Conservation (phyloP, 2,797 vertebrate species). For the Setipinna tenuifilis region DNA sequence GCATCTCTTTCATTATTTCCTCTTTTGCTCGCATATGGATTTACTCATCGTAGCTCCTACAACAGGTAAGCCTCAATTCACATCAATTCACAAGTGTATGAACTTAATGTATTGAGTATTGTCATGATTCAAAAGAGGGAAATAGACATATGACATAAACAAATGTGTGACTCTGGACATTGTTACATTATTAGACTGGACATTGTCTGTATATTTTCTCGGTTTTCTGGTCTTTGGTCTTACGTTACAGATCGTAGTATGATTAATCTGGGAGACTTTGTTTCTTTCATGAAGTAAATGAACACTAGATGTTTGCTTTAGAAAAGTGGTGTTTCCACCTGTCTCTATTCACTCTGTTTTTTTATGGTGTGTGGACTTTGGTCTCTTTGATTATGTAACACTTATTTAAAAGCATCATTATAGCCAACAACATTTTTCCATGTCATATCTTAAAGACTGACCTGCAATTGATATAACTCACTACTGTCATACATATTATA, state of each 20-base stretch:
- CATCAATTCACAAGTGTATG: not conserved
- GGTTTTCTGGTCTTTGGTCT: not conserved
- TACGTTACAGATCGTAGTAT: not conserved
- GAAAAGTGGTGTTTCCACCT: not conserved
- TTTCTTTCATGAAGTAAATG: not conserved
- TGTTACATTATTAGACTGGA: not conserved
- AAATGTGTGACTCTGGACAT: not conserved
- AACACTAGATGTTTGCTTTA: not conserved
- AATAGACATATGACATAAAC: not conserved
- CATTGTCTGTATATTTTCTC: constrained; percentile 2
- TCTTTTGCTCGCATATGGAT: constrained; percentile 13
- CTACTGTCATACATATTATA: not conserved
- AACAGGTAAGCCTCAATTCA: not conserved
- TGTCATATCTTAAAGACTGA: not conserved
- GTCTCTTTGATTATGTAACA: constrained; percentile 5
- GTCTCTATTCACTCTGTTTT: constrained; percentile 28
- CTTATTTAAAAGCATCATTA: not conserved
- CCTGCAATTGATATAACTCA: not conserved
- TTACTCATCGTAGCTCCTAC: not conserved
- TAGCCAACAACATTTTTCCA: not conserved
- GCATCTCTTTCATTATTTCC: not conserved
- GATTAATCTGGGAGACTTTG: not conserved
- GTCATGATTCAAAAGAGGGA: not conserved
- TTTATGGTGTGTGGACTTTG: constrained; percentile 57
- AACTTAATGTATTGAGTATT: not conserved